Base-by-base conservation (phyloP, 2,797 vertebrate genomes). In the Sebastes reedi region DNA sequence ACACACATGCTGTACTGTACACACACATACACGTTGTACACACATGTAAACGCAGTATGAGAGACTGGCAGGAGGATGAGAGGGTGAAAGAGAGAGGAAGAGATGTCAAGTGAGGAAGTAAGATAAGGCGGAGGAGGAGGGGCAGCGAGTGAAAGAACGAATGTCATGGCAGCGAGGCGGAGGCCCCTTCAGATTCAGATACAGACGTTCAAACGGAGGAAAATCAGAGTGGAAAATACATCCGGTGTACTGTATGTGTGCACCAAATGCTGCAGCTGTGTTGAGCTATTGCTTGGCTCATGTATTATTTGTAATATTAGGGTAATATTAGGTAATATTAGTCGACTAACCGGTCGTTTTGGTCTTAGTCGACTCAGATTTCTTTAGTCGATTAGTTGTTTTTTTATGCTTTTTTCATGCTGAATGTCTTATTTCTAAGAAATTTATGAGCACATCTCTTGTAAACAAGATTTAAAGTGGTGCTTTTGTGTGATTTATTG, bases 91-190 rank as follows among this genome's bases (percentile, higher is more conserved):
- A 54, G 50, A 54, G 18, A 46, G 30, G 34, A 34, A 64, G 29
- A 67, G 71, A 82, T 81, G 82, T 82, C 6, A 42, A 86, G 72
- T 67, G 56, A 70, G 69, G 61, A 61, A 64, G 67, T 70, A 5
- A 61, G 77, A 82, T 75, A 69, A 75, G 64, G 36, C 1, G 1
- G 16, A 11, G 39, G 42, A 20, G 56, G 60, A 34, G 5, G 16
- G 18, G 56, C 39, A 10, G 29, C 0, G 3, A 59, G 56, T 54
- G 46, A 66, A 60, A 64, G 25, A 11, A 22, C 39, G 16, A 80
- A 72, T 65, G 72, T 79, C 68, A 62, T 1, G 0, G 2, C 32
- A 14, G 24, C 16, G 9, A 67, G 20, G 46, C 64, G 8, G 58
- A 55, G 46, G 58, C 22, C 9, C 20, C 39, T 25, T 75, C 32